Conservation (phyloP, 2,113 vertebrate genomes). For the Arothron firmamentum region DNA sequence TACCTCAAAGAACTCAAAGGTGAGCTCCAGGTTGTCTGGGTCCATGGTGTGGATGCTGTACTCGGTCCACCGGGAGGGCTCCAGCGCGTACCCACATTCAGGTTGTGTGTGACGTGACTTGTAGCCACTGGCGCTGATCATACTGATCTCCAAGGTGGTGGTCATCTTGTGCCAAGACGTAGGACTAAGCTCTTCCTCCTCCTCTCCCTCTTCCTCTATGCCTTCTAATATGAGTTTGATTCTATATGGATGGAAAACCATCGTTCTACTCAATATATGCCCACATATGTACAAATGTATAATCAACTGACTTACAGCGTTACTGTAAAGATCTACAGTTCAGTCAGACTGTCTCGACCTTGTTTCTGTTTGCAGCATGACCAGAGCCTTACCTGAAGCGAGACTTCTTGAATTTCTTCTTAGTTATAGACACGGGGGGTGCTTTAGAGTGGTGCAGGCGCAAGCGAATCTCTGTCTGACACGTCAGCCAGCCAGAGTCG, state of each 20-base stretch:
- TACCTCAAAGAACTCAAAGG: conserved; percentile 98
- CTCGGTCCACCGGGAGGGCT: conserved; percentile 86
- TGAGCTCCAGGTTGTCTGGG: conserved; percentile 93
- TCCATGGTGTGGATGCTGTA: conserved; percentile 97
- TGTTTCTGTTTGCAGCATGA: conserved; percentile 13
- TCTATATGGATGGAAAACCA: conserved; percentile 25
- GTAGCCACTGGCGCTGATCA: conserved; percentile 84
- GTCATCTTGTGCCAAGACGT: conserved; percentile 82
- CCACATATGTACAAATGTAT: no score
- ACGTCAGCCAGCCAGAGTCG: conserved; percentile 94
- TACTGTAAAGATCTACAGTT: conserved; percentile 7
- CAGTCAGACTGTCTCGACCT: conserved; percentile 14
- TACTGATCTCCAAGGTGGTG: conserved; percentile 84
- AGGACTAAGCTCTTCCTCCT: conserved; percentile 75
- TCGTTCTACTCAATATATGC: no score
- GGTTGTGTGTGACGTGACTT: conserved; percentile 91
- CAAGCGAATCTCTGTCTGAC: conserved; percentile 94
- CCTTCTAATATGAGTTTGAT: conserved; percentile 90
- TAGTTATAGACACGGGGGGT: conserved; percentile 88
- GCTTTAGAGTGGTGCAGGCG: conserved; percentile 91
- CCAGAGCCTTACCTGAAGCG: conserved; percentile 86
- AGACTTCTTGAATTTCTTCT: conserved; percentile 97
- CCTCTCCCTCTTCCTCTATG: conserved; percentile 85
- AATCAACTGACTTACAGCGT: background rate
- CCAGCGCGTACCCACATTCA: conserved; percentile 89